Percentiles rank a stretch among this genome's conserved stretches.
These are phyloP conservation scores for Pyrocoelia pectoralis DNA, from an alignment of 2,888 invertebrate species.

Conservation along the genomic window DNA sequence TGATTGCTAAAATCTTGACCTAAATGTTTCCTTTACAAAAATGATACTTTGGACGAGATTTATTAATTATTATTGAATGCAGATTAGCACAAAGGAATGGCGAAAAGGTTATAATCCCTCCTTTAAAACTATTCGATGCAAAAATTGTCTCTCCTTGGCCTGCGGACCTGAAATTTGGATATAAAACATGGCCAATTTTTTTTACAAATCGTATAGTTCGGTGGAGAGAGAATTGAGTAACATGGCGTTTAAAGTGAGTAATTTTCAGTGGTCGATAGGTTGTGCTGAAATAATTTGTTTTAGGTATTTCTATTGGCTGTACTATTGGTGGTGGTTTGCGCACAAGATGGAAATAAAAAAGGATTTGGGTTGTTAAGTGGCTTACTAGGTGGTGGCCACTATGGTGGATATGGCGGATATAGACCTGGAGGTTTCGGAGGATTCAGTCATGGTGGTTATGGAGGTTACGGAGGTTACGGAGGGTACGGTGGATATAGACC, in stretches of 20 bases:
- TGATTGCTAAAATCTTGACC: slow-evolving; percentile 2
- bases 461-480: slow-evolving; percentile 25
- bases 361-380: slow-evolving; percentile 1
- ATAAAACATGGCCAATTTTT: not conserved
- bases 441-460: slow-evolving; percentile 23
- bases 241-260: slow-evolving; percentile 2
- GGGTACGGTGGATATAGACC: slow-evolving; percentile 15
- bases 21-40: not conserved
- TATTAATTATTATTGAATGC: not conserved
- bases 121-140: not conserved
- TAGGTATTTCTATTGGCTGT: not conserved
- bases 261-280: not conserved
- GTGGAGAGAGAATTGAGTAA: not conserved
- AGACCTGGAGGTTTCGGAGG: slow-evolving; percentile 29
- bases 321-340: not conserved
- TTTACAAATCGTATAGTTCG: not conserved
- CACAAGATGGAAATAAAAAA: not conserved
- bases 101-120: not conserved
- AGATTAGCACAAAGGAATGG: not conserved
- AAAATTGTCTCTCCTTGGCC: not conserved
- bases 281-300: not conserved
- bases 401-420: slow-evolving; percentile 21
- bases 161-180: not conserved
- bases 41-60: no score
- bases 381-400: not conserved